A percentile compares a stretch with the other conserved stretches of the same genome.
Conservation (phyloP, 1,140 invertebrate species). For the Phenacoccus solenopsis region DNA sequence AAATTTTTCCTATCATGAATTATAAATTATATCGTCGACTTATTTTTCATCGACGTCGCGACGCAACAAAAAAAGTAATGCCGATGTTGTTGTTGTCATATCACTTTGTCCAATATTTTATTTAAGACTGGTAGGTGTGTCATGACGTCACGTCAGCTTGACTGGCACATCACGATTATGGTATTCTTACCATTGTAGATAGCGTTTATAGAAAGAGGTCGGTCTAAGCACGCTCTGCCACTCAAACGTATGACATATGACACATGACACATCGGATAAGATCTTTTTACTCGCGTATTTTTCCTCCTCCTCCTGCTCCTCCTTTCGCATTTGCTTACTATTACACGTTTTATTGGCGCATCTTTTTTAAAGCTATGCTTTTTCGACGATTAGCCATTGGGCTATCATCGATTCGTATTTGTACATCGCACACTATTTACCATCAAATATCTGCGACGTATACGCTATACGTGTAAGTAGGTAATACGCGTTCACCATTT, state of each 20-base stretch:
- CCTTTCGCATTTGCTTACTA: neutral
- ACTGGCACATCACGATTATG: slow-evolving; percentile 9
- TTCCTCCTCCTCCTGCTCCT: neutral
- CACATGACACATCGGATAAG: slow-evolving; percentile 16
- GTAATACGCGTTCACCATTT: neutral
- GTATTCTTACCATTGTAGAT: neutral
- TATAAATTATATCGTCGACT: too few species aligned
- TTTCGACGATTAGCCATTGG: neutral
- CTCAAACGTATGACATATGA: slow-evolving; percentile 15
- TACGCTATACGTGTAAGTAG: neutral
- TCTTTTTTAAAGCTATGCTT: too few species aligned
- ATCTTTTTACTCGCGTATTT: neutral
- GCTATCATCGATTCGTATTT: neutral
- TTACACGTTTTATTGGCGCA: too few species aligned
- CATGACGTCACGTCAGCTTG: slow-evolving; percentile 15
- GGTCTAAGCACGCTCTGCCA: slow-evolving; percentile 15
- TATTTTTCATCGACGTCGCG: too few species aligned
- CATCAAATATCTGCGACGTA: neutral
- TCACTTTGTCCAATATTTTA: slow-evolving; percentile 13
- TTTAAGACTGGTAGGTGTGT: slow-evolving; percentile 14
- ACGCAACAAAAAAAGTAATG: neutral
- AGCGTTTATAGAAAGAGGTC: slow-evolving; percentile 2
- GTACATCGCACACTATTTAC: neutral
- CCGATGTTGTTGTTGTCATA: neutral
- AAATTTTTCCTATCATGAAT: too few species aligned